phyloP scores from a whole-genome alignment of 1,140 invertebrate species.

The Bombus waltoni region DNA sequence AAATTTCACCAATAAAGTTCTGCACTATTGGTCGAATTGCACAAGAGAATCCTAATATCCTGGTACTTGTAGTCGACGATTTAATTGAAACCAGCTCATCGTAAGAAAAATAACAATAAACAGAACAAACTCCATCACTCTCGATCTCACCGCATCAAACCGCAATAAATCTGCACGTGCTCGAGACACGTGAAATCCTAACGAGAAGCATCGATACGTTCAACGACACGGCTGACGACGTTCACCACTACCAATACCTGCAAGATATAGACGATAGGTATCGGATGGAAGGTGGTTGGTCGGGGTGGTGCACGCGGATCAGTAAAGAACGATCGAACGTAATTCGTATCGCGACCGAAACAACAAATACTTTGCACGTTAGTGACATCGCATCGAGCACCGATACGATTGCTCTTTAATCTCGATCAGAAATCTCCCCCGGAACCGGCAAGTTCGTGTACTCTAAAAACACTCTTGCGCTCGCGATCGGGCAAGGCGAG shows the following conservation, averaged over 20 bases:
- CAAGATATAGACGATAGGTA: neutral
- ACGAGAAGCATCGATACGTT: neutral
- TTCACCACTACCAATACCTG: neutral
- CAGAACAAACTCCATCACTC: neutral
- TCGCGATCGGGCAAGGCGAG: constrained; percentile 50
- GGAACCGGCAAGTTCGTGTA: constrained; percentile 18
- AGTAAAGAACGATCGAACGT: constrained; percentile 5
- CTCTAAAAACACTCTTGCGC: constrained; percentile 60
- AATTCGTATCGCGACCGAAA: constrained; percentile 34
- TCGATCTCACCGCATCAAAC: neutral
- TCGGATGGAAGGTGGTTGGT: neutral
- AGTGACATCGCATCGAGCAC: neutral
- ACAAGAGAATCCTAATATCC: no score
- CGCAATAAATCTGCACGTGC: neutral
- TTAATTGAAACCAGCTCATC: no score
- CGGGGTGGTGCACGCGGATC: neutral
- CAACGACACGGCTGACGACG: neutral
- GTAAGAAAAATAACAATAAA: no score
- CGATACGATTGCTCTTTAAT: constrained; percentile 62
- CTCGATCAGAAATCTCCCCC: constrained; percentile 57
- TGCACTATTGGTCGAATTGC: no score
- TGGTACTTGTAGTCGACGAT: no score
- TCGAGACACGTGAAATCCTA: neutral
- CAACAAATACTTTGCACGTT: constrained; percentile 56
- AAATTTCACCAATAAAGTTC: no score